These are phyloP conservation scores for Dermatemys mawii DNA, from an alignment of 2,113 vertebrate genomes.

Conservation along the genomic window DNA sequence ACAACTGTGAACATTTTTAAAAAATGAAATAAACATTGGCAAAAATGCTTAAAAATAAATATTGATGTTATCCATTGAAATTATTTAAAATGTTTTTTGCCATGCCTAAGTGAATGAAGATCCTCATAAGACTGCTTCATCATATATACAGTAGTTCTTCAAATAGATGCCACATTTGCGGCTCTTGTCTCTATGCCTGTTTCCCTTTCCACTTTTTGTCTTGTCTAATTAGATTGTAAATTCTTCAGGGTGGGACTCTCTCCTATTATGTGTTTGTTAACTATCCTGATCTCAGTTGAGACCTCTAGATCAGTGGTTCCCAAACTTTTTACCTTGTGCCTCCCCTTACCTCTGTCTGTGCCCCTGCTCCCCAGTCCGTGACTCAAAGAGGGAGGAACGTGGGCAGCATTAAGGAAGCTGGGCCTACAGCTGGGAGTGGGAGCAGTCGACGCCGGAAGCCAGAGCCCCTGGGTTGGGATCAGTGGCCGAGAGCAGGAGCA, in stretches of 20 bases:
- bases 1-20: background rate
- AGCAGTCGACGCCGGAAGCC: no score
- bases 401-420: no score
- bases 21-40: background rate
- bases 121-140: background rate
- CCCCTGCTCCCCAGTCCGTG: no score
- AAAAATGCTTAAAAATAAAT: no score
- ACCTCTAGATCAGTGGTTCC: background rate
- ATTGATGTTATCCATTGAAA: background rate
- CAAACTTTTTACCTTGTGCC: no score
- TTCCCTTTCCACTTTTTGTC: background rate
- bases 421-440: no score
- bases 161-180: background rate
- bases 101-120: background rate
- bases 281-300: background rate
- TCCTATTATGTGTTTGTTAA: background rate
- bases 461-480: no score
- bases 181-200: background rate
- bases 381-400: no score
- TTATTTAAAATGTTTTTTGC: background rate
- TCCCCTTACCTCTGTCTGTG: no score
- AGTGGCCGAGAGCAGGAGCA: no score
- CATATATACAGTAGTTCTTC: background rate
- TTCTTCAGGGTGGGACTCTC: background rate
- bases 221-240: background rate